Percentiles rank a stretch among this genome's conserved stretches.
phyloP scores from a whole-genome alignment of 2,113 vertebrate genomes.

The Arenaria interpres region DNA sequence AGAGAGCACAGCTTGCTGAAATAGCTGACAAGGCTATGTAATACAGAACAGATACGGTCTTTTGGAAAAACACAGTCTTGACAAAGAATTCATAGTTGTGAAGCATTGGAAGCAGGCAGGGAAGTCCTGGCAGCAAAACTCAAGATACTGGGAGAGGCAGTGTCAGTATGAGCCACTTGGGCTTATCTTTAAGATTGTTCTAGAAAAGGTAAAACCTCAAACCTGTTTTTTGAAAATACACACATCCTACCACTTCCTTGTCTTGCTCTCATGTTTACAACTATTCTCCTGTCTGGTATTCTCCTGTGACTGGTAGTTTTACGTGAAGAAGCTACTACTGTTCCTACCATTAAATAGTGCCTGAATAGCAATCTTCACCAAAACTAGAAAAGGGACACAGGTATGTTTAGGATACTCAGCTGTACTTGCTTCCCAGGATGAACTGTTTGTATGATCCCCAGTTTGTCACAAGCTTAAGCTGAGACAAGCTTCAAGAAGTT shows the following conservation, averaged over 20 bases:
- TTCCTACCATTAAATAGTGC: background rate
- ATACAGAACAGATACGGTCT: background rate
- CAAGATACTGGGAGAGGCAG: background rate
- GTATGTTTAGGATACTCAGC: background rate
- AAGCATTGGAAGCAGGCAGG: background rate
- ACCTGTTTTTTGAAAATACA: background rate
- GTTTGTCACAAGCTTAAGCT: background rate
- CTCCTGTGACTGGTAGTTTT: background rate
- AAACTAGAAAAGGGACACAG: background rate
- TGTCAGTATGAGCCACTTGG: background rate
- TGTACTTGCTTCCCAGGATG: background rate
- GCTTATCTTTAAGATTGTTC: background rate
- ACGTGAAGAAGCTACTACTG: background rate
- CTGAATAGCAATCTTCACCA: background rate
- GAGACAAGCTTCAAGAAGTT: background rate
- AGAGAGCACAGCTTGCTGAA: conserved; percentile 41
- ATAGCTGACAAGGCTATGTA: conserved; percentile 5
- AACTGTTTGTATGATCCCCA: background rate
- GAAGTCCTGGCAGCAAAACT: background rate
- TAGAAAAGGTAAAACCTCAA: background rate
- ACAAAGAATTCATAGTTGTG: background rate
- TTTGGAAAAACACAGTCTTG: background rate
- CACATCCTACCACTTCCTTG: background rate
- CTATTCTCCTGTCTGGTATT: background rate
- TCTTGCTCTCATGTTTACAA: background rate